Evolutionary conservation across 2,113 vertebrate genomes (phyloP).

Genomic region (Alces alces): DNA sequence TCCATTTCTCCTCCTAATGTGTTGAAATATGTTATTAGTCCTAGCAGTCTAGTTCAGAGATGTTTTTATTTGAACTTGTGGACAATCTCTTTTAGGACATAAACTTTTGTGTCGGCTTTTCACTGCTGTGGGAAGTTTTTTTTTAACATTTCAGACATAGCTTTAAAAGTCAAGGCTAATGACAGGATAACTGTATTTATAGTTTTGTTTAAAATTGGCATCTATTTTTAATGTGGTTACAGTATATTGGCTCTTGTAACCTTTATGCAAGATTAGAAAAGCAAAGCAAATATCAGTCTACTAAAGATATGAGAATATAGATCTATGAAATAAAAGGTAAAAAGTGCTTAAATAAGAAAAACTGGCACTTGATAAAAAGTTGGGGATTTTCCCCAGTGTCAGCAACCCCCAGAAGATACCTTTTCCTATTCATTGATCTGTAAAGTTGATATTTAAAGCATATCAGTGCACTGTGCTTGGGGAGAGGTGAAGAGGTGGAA

Average conservation of each 20-base stretch:
- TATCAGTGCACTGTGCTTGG: background rate
- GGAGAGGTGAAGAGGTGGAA: background rate
- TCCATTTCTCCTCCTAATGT: background rate
- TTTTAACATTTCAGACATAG: background rate
- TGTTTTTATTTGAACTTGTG: background rate
- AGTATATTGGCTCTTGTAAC: background rate
- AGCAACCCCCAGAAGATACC: background rate
- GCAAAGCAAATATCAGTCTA: constrained; percentile 15
- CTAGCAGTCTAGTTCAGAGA: background rate
- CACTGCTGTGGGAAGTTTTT: background rate
- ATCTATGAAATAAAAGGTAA: background rate
- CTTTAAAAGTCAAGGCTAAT: constrained; percentile 15
- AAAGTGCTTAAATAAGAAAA: background rate
- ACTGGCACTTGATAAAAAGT: background rate
- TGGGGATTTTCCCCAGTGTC: background rate
- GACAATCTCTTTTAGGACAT: background rate
- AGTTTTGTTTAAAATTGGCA: background rate
- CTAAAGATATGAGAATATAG: constrained; percentile 4
- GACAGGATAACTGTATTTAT: background rate
- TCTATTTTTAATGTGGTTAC: background rate
- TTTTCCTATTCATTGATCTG: background rate
- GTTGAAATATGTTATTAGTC: background rate
- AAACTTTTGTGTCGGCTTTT: background rate
- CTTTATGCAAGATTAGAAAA: background rate
- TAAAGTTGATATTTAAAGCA: background rate